Evolutionary conservation across 2,113 vertebrate genomes (phyloP), one percentile per base, ranked within the genome.

Genomic region (Spea multiplicata): DNA sequence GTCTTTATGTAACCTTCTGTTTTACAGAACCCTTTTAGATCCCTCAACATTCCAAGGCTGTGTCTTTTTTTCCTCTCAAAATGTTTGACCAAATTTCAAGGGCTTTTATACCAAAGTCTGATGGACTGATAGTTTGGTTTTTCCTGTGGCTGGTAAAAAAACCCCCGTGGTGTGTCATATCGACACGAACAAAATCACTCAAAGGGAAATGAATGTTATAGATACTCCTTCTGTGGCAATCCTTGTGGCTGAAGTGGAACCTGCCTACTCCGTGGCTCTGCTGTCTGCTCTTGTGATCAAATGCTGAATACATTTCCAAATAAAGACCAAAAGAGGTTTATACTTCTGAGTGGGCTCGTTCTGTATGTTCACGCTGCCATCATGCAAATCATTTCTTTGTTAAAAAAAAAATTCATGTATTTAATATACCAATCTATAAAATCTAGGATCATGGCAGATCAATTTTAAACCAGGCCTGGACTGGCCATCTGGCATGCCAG

Each of bases 291-390:
- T 67, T 8, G 17, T 45, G 74, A 74, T 61, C 55, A 44, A 10
- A 61, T 74, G 47, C 44, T 74, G 71, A 30, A 74, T 30, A 80
- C 66, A 67, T 67, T 52, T 67, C 68, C 78, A 50, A 80, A 66
- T 80, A 80, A 80, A 80, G 53, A 80, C 71, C 78, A 73, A 80
- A 74, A 64, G 74, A 80, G 73, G 78, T 80, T 80, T 80, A 73
- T 80, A 80, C 6, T 66, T 49, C 12, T 68, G 44, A 55, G 66
- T n/a, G 16, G 44, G 47, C 45, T 70, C 53, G 8, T 3, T 64
- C 5, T 0, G 1, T 44, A 30, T 52, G 47, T 74, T 55, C 48
- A 49, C 0, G 7, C 9, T 7, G 9, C 50, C 50, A 52, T 52
- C 30, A 1, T 30, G 30, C 30, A 30, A n/a, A n/a, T n/a, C n/a